phyloP scores from a whole-genome alignment of 2,888 invertebrate species.

The Hirtodrosophila alboralis region DNA sequence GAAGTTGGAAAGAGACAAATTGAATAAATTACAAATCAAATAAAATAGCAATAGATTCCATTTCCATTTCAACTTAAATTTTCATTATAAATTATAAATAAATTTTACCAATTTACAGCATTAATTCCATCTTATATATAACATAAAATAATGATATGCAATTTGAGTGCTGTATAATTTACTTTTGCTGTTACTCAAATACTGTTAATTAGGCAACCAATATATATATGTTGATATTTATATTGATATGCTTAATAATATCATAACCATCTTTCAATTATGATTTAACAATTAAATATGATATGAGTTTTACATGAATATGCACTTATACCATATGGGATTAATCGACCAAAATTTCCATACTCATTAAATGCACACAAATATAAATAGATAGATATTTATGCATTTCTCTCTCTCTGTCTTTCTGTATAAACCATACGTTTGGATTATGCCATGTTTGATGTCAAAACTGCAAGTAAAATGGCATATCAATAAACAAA shows the following conservation, averaged over 20 bases:
- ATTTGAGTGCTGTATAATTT: constrained; percentile 10
- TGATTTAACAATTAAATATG: constrained; percentile 61
- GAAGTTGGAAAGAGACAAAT: too few species aligned
- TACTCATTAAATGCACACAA: constrained; percentile 42
- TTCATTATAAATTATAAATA: too few species aligned
- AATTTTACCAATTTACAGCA: too few species aligned
- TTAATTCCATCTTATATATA: too few species aligned
- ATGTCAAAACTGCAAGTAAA: constrained; percentile 37
- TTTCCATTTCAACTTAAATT: too few species aligned
- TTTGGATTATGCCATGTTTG: constrained; percentile 19
- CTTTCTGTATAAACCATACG: constrained; percentile 2
- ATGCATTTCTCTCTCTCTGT: constrained; percentile 3
- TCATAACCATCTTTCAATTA: constrained; percentile 49
- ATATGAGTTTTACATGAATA: constrained; percentile 43
- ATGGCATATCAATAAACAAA: constrained; percentile 52
- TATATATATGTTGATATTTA: too few species aligned
- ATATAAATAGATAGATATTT: constrained; percentile 14
- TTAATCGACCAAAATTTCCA: constrained; percentile 52
- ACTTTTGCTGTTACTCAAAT: constrained; percentile 12
- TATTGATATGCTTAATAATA: constrained; percentile 15
- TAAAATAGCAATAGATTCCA: too few species aligned
- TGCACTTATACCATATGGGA: constrained; percentile 58
- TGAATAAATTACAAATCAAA: too few species aligned
- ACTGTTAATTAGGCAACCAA: constrained; percentile 22
- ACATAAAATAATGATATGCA: not conserved